Evolutionary conservation across 2,888 invertebrate genomes (phyloP).

Genomic region (Steinernema hermaphroditum): DNA sequence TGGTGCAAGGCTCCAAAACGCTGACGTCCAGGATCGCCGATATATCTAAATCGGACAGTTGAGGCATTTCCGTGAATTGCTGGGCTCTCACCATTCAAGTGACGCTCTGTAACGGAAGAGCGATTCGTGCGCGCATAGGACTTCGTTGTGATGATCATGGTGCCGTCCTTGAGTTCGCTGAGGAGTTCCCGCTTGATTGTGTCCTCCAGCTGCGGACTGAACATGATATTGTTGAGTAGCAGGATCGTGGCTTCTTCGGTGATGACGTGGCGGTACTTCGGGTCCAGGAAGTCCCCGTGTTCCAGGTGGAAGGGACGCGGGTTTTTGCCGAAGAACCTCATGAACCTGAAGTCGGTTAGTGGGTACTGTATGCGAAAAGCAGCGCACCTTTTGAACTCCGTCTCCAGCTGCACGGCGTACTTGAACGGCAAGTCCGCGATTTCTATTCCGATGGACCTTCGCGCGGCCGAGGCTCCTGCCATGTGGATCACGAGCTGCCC

Average conservation of each 20-base stretch:
- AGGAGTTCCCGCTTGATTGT: conserved; percentile 68
- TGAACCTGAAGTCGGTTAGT: conserved; percentile 77
- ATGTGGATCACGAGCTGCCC: conserved; percentile 98
- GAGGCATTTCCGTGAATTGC: not conserved
- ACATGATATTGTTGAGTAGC: conserved; percentile 99
- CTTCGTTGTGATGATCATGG: conserved; percentile 95
- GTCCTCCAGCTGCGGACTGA: conserved; percentile 95
- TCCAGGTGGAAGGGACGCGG: conserved; percentile 74
- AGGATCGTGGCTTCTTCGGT: conserved; percentile 78
- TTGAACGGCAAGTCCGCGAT: conserved; percentile 92
- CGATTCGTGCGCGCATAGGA: conserved; percentile 98
- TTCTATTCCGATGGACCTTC: conserved; percentile 91
- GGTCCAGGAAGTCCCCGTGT: conserved; percentile 85
- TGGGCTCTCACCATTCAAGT: conserved; percentile 79
- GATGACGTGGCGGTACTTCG: conserved; percentile 89
- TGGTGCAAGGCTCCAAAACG: conserved; percentile 89
- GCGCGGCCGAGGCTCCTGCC: conserved; percentile 87
- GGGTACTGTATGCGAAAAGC: too few species aligned
- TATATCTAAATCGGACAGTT: conserved; percentile 75
- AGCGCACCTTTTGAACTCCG: conserved; percentile 54
- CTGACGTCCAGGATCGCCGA: conserved; percentile 98
- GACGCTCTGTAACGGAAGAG: conserved; percentile 92
- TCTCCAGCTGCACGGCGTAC: conserved; percentile 78
- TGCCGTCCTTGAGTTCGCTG: conserved; percentile 71
- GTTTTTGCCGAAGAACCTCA: conserved; percentile 96